phyloP scores from a whole-genome alignment of 2,113 vertebrate genomes.

The Centropristis striata region DNA sequence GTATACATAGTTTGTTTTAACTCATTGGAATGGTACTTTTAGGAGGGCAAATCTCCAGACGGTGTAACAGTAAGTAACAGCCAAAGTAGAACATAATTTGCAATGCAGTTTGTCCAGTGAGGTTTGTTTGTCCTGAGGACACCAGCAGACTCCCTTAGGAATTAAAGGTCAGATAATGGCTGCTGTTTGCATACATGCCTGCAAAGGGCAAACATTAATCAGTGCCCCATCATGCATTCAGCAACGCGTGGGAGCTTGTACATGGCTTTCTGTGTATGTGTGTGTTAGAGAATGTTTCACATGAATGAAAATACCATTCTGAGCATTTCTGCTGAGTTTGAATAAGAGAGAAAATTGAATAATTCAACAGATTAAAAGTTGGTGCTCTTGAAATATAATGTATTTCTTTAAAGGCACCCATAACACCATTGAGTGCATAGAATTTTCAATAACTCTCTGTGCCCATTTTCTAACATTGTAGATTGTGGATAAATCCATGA shows the following conservation, averaged over 20 bases:
- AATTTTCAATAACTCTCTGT: conserved; percentile 1
- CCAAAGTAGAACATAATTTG: background rate
- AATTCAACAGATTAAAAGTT: background rate
- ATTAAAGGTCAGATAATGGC: conserved; percentile 50
- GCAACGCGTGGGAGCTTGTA: background rate
- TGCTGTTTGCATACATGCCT: conserved; percentile 36
- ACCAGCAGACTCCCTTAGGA: conserved; percentile 8
- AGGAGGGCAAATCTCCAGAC: background rate
- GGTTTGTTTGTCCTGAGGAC: background rate
- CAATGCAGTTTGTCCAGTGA: background rate
- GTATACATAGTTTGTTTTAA: background rate
- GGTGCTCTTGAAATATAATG: background rate
- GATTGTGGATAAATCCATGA: conserved; percentile 26
- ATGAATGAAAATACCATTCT: background rate
- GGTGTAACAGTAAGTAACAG: background rate
- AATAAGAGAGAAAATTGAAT: background rate
- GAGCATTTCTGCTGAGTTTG: background rate
- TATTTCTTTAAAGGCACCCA: background rate
- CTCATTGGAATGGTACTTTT: background rate
- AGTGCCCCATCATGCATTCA: conserved; percentile 38
- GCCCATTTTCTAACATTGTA: conserved; percentile 7
- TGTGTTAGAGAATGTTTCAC: conserved; percentile 3
- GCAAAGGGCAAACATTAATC: conserved; percentile 60
- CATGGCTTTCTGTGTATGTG: background rate
- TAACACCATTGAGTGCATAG: background rate